Conservation (phyloP, 2,113 vertebrate species). For the Tachycineta bicolor region DNA sequence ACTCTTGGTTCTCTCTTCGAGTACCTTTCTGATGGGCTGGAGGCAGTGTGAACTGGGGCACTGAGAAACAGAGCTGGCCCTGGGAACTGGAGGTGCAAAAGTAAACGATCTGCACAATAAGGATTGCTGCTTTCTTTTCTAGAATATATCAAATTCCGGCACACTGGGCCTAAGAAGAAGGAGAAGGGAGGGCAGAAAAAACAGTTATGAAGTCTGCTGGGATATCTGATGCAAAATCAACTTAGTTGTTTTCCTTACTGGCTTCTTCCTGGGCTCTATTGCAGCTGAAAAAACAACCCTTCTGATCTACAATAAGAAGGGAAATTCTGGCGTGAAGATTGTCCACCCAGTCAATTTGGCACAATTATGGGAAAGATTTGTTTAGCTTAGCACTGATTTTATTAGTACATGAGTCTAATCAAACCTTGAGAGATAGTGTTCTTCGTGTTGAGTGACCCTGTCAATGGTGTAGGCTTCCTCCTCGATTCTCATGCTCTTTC, state of each 20-base stretch:
- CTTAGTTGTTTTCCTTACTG: conserved; percentile 73
- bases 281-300: conserved; percentile 79
- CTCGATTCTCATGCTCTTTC: not conserved
- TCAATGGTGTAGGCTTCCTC: not conserved
- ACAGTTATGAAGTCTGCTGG: conserved; percentile 44
- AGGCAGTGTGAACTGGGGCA: not conserved
- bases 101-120: not conserved
- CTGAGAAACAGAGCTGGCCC: not conserved
- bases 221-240: conserved; percentile 73
- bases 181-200: conserved; percentile 66
- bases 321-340: conserved; percentile 69
- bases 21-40: not conserved
- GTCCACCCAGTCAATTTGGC: conserved; percentile 74
- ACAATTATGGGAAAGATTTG: conserved; percentile 71
- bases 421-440: conserved; percentile 50
- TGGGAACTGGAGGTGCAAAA: not conserved
- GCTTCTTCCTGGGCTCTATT: conserved; percentile 73
- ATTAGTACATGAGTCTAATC: conserved; percentile 57
- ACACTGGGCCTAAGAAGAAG: conserved; percentile 39
- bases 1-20: not conserved
- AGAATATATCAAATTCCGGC: conserved; percentile 56
- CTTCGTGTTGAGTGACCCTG: conserved; percentile 34
- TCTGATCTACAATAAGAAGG: conserved; percentile 74
- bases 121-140: conserved; percentile 53
- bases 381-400: conserved; percentile 72